Conservation (phyloP, 2,797 vertebrate genomes). For the Sebastes diploproa region DNA sequence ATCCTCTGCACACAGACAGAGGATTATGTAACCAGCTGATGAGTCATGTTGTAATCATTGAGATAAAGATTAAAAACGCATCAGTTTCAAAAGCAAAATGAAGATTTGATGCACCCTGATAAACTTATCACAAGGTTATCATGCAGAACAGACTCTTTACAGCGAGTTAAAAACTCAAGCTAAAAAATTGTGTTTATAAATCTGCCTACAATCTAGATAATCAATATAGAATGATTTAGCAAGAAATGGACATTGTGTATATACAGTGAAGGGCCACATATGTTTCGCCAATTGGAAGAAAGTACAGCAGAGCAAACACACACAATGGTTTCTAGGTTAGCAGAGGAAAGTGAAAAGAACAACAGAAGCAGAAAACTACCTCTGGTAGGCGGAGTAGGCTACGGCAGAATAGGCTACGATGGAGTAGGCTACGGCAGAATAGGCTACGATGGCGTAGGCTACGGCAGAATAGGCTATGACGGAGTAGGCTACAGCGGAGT, state of each 20-base stretch:
- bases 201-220: neutral
- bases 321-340: neutral
- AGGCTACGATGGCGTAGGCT: too few species aligned
- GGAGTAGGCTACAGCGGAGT: too few species aligned
- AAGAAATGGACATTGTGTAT: neutral
- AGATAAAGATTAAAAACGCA: neutral
- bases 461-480: too few species aligned
- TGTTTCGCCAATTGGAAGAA: neutral
- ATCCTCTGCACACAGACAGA: neutral
- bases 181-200: neutral
- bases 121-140: constrained; percentile 20
- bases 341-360: neutral
- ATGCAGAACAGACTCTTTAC: neutral
- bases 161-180: neutral
- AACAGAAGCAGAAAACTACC: too few species aligned
- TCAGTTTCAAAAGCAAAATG: neutral
- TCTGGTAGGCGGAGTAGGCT: too few species aligned
- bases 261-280: neutral
- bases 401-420: too few species aligned
- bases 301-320: neutral
- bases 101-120: neutral
- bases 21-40: neutral
- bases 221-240: neutral
- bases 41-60: neutral
- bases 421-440: too few species aligned